Conservation (phyloP, 2,113 vertebrate genomes). For the Alces alces region DNA sequence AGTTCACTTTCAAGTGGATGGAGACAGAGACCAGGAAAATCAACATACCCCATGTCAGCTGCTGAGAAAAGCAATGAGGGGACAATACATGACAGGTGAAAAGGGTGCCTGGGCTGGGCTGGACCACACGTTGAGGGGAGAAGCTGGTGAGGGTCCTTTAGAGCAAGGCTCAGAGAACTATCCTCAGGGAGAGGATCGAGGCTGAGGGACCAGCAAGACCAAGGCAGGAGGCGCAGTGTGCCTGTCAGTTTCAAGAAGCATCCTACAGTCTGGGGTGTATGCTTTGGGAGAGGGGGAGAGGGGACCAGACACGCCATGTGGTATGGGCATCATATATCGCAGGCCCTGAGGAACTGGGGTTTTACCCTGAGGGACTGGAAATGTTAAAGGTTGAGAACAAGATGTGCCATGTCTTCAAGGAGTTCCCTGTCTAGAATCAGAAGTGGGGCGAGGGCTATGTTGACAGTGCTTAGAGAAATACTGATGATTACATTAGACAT, state of each 20-base stretch:
- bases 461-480: background rate
- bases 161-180: background rate
- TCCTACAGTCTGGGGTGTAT: background rate
- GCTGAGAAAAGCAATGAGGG: background rate
- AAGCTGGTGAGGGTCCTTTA: background rate
- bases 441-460: background rate
- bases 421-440: background rate
- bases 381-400: background rate
- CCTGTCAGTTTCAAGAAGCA: background rate
- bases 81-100: background rate
- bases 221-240: background rate
- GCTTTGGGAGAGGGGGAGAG: rapidly evolving
- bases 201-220: background rate
- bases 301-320: rapidly evolving
- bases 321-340: rapidly evolving
- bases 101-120: rapidly evolving
- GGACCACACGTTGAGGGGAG: background rate
- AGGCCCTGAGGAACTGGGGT: background rate
- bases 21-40: background rate
- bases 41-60: background rate
- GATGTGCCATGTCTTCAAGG: background rate
- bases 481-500: background rate
- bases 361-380: background rate
- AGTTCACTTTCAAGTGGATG: background rate
- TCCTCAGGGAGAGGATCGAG: background rate